phyloP scores from a whole-genome alignment of 2,797 vertebrate species.

The Amniataba percoides region DNA sequence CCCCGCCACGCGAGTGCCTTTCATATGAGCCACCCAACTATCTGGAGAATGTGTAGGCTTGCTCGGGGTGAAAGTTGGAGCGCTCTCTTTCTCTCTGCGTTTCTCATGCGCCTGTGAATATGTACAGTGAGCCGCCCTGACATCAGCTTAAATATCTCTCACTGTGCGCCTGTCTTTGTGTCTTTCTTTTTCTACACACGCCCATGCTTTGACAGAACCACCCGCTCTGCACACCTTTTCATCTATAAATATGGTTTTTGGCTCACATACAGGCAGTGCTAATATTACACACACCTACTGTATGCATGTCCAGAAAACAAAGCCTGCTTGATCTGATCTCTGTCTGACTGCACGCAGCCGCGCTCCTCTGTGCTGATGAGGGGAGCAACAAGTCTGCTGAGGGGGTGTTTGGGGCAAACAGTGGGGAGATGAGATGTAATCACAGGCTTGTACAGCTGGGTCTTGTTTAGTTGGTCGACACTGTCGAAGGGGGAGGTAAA shows the following conservation, averaged over 20 bases:
- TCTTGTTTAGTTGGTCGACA: slow-evolving; percentile 74
- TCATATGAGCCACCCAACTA: slow-evolving; percentile 67
- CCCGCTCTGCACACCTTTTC: slow-evolving; percentile 29
- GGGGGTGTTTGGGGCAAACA: slow-evolving; percentile 60
- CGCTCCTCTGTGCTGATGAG: slow-evolving; percentile 28
- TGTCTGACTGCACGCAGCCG: not conserved
- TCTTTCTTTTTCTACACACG: slow-evolving; percentile 8
- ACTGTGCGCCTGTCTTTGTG: not conserved
- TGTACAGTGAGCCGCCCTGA: not conserved
- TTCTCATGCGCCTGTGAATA: not conserved
- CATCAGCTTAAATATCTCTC: not conserved
- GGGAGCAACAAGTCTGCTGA: slow-evolving; percentile 45
- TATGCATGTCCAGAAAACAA: slow-evolving; percentile 15
- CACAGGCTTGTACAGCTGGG: slow-evolving; percentile 80
- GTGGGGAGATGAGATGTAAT: slow-evolving; percentile 76
- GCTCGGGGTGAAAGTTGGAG: slow-evolving; percentile 33
- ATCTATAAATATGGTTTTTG: not conserved
- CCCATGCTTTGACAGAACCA: slow-evolving; percentile 22
- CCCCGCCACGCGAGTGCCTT: slow-evolving; percentile 74
- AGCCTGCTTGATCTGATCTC: not conserved
- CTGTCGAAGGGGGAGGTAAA: slow-evolving; percentile 54
- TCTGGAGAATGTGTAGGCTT: slow-evolving; percentile 66
- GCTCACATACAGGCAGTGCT: slow-evolving; percentile 16
- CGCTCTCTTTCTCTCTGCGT: not conserved
- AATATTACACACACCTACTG: slow-evolving; percentile 29